Percentiles rank a stretch among this genome's conserved stretches.
Conservation (phyloP, 2,888 invertebrate species). For the Gisinianus flammeolus region DNA sequence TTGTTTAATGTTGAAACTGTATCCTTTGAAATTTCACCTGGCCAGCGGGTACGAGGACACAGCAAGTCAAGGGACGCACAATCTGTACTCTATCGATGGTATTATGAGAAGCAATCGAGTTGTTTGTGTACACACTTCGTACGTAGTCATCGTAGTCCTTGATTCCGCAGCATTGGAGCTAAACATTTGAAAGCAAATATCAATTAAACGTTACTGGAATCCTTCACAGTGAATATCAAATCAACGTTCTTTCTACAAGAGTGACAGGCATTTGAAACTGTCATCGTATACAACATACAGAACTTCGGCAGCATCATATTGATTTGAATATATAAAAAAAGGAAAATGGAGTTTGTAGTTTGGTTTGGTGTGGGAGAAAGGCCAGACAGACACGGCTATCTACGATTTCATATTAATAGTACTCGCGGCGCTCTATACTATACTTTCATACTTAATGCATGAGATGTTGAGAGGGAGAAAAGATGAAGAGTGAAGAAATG, state of each 20-base stretch:
- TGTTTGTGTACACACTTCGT: conserved; percentile 63
- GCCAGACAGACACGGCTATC: too few species aligned
- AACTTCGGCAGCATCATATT: too few species aligned
- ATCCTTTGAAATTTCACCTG: not conserved
- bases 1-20: not conserved
- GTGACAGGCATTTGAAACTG: too few species aligned
- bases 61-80: conserved; percentile 59
- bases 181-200: conserved; percentile 4
- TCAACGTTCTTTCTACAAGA: not conserved
- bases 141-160: conserved; percentile 62
- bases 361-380: too few species aligned
- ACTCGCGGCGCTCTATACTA: too few species aligned
- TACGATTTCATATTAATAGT: too few species aligned
- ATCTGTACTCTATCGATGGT: conserved; percentile 25
- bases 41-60: conserved; percentile 45
- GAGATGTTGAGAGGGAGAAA: too few species aligned
- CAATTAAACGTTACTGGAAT: not conserved
- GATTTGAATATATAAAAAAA: too few species aligned
- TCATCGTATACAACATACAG: too few species aligned
- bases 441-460: too few species aligned
- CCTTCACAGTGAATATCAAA: not conserved
- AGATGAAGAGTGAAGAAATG: not conserved
- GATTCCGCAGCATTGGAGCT: conserved; percentile 63
- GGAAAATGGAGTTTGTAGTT: too few species aligned
- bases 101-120: conserved; percentile 60